Evolutionary conservation across 2,888 invertebrate genomes (phyloP), one percentile per base, ranked within the genome.

Genomic region (Drosophila mulleri): DNA sequence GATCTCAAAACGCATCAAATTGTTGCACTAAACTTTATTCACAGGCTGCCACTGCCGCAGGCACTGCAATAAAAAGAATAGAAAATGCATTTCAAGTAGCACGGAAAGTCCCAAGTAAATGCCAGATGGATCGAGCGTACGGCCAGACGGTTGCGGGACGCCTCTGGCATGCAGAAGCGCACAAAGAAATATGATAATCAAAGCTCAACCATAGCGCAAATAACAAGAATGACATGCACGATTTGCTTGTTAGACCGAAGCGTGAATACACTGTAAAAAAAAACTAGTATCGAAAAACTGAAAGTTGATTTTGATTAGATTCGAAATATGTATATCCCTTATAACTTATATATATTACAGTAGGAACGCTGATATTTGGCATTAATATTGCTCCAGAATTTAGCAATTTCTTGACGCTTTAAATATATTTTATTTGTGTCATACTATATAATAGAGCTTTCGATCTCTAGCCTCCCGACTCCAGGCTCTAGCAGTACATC

Each of bases 11-110:
- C 74, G 89, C 89, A 84, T 79, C 87, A 86, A 84, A 84, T 79
- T 84, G 84, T 83, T 83, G 74, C 84, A 70, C 82, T 83, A 79
- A 84, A 83, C 89, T 87, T 83, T 81, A 74, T 88, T 72, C 87
- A 77, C 70, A 77, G 71, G 67, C 71, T 73, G 75, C 64, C 83
- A 63, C 68, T 67, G 83, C 87, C 80, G 50, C 80, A 60, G 78
- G 88, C 85, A 66, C 67, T 82, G 75, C 62, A 80, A 80, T 66
- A 73, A 76, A 67, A 79, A 70, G 47, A 29, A 73, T 71, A 58
- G 71, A 81, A 88, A 88, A 76, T 83, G 87, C 79, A 87, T 78
- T 86, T 86, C 64, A 69, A 76, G 69, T 71, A 50, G 78, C 67
- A 60, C 67, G 69, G 69, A 71, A 78, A 53, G 67, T 79, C 52